These are phyloP conservation scores for Anthrax anthrax DNA, from an alignment of 2,888 invertebrate species.

Conservation along the genomic window DNA sequence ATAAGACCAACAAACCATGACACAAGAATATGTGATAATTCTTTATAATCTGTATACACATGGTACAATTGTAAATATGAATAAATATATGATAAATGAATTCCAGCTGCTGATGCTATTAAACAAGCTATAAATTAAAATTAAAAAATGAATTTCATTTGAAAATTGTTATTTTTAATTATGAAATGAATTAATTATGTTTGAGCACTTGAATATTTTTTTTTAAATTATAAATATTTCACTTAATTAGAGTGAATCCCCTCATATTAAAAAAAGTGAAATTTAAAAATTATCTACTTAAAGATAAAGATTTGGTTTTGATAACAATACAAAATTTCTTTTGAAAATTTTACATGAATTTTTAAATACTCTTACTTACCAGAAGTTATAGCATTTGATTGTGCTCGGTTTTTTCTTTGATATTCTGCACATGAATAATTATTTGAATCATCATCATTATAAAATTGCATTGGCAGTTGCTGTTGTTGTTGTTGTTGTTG, in stretches of 20 bases:
- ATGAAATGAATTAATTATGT: too few relatives aligned
- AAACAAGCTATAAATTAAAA: background rate
- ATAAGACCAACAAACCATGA: conserved; percentile 7
- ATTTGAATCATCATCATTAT: background rate
- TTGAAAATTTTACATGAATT: too few relatives aligned
- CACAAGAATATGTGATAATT: background rate
- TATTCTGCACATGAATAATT: background rate
- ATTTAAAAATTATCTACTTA: too few relatives aligned
- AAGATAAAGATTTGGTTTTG: too few relatives aligned
- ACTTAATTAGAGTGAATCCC: too few relatives aligned
- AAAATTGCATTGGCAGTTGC: too few relatives aligned
- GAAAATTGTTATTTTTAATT: too few relatives aligned
- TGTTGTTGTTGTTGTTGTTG: too few relatives aligned
- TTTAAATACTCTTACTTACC: background rate
- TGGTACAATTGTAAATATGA: background rate
- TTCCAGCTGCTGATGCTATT: background rate
- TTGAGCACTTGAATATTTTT: too few relatives aligned
- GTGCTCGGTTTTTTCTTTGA: background rate
- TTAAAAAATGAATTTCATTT: background rate
- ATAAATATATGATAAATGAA: background rate
- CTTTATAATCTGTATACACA: background rate
- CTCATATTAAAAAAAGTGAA: too few relatives aligned
- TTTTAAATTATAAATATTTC: too few relatives aligned
- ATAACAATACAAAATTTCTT: too few relatives aligned
- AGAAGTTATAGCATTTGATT: background rate